phyloP scores from a whole-genome alignment of 2,888 invertebrate genomes.

The Diachrysia chrysitis region DNA sequence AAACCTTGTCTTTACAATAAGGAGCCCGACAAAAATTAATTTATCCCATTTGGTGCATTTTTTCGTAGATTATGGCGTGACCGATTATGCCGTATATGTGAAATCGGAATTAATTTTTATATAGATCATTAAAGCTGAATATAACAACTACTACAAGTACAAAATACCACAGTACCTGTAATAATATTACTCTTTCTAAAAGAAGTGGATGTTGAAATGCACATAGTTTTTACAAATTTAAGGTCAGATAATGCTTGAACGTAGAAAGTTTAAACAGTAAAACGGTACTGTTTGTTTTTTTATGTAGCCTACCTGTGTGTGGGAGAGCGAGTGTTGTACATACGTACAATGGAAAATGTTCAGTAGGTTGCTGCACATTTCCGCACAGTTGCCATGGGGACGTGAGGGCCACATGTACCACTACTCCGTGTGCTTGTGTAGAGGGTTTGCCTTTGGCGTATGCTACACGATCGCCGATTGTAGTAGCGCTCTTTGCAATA shows the following conservation, averaged over 20 bases:
- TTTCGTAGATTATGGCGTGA: too few relatives aligned
- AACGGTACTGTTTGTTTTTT: background rate
- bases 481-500: background rate
- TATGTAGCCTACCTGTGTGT: background rate
- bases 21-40: too few relatives aligned
- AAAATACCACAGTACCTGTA: too few relatives aligned
- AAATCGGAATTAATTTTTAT: too few relatives aligned
- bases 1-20: too few relatives aligned
- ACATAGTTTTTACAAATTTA: background rate
- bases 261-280: background rate
- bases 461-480: conserved; percentile 13
- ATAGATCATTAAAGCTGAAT: too few relatives aligned
- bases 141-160: too few relatives aligned
- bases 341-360: conserved; percentile 14
- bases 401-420: conserved; percentile 30
- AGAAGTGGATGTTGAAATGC: background rate
- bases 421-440: conserved; percentile 15
- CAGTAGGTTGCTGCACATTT: conserved; percentile 26
- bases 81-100: too few relatives aligned
- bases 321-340: conserved; percentile 5
- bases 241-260: background rate
- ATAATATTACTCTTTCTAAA: background rate
- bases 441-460: conserved; percentile 21
- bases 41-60: too few relatives aligned
- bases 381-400: conserved; percentile 18